Evolutionary conservation across 2,797 vertebrate genomes (phyloP), one percentile per base, ranked within the genome.

Genomic region (Leptodactylus fallax): DNA sequence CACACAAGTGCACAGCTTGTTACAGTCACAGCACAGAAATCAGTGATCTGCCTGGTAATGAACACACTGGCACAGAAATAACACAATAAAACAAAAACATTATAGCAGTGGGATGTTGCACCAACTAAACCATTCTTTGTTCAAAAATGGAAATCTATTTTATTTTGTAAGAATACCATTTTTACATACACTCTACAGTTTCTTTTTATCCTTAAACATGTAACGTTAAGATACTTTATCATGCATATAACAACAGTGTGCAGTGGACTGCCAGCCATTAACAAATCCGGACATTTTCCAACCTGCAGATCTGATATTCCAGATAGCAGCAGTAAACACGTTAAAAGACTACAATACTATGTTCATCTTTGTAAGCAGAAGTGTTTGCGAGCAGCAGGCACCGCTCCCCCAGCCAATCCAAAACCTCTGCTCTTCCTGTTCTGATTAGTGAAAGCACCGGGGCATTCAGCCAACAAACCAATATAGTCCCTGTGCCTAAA

Each of bases 401-500:
- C 79, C 55, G 78, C 79, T 86, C 79, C 55, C 53, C 63, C 74
- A n/a, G 90, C 85, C 25, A 77, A 83, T 69, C 84, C 55, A 61
- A 49, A 79, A 49, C 79, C 85, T 83, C 36, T 76, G 79, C 36
- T 88, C 94, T 96, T 96, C 95, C 95, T 95, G 93, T 94, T 94
- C 91, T 91, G 93, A 95, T 94, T 94, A 96, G 95, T 96, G 95
- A 96, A 96, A 96, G 95, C 94, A 8, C 51, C 83, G 79, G 88
- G 91, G 93, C 92, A 93, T 92, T 88, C 90, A 90, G 94, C 92
- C 92, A 93, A 90, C 83, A 91, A 91, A 91, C 95, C 93, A 92
- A 95, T 95, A 95, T 96, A 96, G 95, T 91, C 90, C 93, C 91
- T 91, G 91, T 77, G 91, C 94, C 95, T 96, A 96, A 95, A 96